Conservation (phyloP, 2,797 vertebrate genomes). For the Emydoidea blandingii region DNA sequence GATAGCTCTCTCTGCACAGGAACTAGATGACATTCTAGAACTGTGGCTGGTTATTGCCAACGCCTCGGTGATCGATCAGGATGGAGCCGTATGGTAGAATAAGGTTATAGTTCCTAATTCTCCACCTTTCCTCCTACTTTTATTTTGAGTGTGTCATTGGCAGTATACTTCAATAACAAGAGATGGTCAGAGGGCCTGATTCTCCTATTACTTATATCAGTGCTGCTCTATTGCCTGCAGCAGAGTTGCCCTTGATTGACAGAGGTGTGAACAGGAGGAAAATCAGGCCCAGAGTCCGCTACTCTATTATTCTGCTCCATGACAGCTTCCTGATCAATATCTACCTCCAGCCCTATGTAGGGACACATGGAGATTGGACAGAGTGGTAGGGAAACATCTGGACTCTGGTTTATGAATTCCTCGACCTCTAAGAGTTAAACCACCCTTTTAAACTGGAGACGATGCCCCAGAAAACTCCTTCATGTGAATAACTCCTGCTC, state of each 20-base stretch:
- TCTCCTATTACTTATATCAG: background rate
- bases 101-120: background rate
- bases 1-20: background rate
- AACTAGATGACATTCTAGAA: background rate
- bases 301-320: background rate
- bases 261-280: background rate
- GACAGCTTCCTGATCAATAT: background rate
- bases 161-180: background rate
- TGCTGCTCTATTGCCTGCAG: background rate
- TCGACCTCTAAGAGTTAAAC: background rate
- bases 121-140: background rate
- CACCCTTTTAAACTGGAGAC: no score
- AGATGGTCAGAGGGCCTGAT: background rate
- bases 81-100: background rate
- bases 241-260: background rate
- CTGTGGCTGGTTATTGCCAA: background rate
- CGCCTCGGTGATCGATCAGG: background rate
- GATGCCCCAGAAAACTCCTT: background rate
- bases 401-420: background rate
- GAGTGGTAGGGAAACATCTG: background rate
- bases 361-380: background rate
- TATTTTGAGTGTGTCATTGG: background rate
- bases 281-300: background rate
- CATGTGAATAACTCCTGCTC: background rate
- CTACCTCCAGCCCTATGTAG: background rate